A percentile compares a stretch with the other conserved stretches of the same genome.
Evolutionary conservation across 2,113 vertebrate species (phyloP).

Genomic region (Alouatta palliata): DNA sequence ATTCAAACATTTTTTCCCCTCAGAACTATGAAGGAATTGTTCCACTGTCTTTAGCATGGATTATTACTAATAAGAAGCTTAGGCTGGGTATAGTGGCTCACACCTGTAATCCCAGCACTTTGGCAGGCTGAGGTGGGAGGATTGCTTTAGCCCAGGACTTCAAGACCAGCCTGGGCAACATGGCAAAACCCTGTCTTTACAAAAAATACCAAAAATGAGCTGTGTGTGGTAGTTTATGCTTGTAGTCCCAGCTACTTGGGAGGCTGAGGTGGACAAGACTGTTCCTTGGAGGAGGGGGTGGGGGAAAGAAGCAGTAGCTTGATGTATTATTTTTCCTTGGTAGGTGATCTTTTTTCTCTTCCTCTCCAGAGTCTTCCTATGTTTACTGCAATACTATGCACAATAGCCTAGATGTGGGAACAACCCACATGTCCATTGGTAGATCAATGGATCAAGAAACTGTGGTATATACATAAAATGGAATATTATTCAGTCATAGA

Average conservation of each 20-base stretch:
- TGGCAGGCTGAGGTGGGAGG: no score
- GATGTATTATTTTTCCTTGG: background rate
- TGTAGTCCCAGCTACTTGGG: no score
- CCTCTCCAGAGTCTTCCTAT: background rate
- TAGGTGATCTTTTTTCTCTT: background rate
- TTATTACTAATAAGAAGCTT: background rate
- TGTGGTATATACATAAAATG: background rate
- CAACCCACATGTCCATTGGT: background rate
- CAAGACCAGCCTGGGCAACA: no score
- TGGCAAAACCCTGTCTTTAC: no score
- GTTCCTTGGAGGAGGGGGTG: no score
- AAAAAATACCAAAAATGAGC: no score
- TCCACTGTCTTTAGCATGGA: background rate
- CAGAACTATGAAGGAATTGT: background rate
- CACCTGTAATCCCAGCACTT: no score
- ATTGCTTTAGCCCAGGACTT: no score
- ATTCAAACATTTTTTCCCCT: background rate
- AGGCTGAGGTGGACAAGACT: no score
- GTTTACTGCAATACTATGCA: background rate
- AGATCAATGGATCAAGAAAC: background rate
- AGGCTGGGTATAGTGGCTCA: no score
- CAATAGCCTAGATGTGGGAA: background rate
- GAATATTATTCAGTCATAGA: background rate
- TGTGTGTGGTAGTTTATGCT: no score
- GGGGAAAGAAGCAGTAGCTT: background rate